Percentiles rank a stretch among this genome's conserved stretches.
Evolutionary conservation across 2,113 vertebrate genomes (phyloP).

Genomic region (Rattus rattus): DNA sequence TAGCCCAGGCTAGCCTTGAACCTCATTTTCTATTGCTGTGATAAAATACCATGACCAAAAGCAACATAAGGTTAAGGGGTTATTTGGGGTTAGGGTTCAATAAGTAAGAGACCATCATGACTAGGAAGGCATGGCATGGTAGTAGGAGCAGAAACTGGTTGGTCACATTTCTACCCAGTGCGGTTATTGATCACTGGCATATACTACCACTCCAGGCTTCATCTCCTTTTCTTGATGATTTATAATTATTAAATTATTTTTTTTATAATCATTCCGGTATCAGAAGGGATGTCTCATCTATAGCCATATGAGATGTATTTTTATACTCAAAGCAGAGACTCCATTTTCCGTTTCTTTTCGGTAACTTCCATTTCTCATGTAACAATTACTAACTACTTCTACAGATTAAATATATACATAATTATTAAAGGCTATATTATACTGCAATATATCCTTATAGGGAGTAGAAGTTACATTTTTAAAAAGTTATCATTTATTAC

Average conservation of each 20-base stretch:
- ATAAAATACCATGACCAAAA: background rate
- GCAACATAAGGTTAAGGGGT: background rate
- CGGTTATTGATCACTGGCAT: background rate
- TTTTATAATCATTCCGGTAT: background rate
- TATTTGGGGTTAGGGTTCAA: background rate
- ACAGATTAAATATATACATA: background rate
- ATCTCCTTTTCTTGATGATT: background rate
- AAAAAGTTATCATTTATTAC: background rate
- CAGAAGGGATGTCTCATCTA: background rate
- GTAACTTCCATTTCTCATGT: slow-evolving; percentile 6
- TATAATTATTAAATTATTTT: background rate
- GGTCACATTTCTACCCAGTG: background rate
- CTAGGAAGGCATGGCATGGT: no score
- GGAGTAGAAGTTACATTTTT: background rate
- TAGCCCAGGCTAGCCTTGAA: background rate
- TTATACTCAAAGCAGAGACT: slow-evolving; percentile 2
- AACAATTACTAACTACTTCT: background rate
- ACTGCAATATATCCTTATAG: background rate
- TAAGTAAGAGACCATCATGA: background rate
- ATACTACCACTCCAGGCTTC: no score
- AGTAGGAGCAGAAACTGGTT: background rate
- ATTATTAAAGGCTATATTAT: background rate
- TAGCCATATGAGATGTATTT: background rate
- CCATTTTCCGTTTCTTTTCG: background rate
- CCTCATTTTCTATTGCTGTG: background rate